Evolutionary conservation across 2,797 vertebrate genomes (phyloP).

Genomic region (Typhlichthys subterraneus): DNA sequence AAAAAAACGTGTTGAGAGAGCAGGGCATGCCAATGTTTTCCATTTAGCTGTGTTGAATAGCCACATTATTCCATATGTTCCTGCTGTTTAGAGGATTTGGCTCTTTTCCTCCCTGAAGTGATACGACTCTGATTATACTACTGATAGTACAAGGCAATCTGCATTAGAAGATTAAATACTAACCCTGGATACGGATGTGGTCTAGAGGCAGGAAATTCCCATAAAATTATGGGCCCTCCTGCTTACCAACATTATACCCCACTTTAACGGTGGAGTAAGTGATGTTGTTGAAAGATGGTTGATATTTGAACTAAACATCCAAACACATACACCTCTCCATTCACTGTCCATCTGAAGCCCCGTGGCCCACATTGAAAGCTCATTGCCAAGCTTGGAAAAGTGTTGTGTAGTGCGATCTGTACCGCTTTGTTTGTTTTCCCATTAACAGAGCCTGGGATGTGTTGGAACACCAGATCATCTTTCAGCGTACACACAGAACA

Average conservation of each 20-base stretch:
- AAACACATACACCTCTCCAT: no score
- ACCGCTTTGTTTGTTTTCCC: no score
- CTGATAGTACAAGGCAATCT: constrained; percentile 59
- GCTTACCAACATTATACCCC: constrained; percentile 35
- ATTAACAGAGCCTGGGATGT: no score
- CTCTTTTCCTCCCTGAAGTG: constrained; percentile 56
- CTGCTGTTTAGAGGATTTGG: constrained; percentile 65
- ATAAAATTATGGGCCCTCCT: constrained; percentile 45
- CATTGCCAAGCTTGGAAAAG: no score
- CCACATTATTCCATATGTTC: constrained; percentile 53
- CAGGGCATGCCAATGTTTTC: constrained; percentile 40
- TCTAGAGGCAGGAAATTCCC: constrained; percentile 61
- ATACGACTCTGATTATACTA: constrained; percentile 57
- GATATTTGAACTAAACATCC: no score
- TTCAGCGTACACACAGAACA: no score
- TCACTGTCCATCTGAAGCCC: no score
- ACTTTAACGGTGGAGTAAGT: constrained; percentile 32
- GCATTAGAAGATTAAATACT: constrained; percentile 59
- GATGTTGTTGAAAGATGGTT: not conserved
- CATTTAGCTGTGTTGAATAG: constrained; percentile 50
- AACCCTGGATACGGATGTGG: constrained; percentile 65
- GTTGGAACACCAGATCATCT: no score
- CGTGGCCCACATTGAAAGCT: no score
- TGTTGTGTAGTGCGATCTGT: no score
- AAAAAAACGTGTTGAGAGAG: not conserved